phyloP scores from a whole-genome alignment of 2,888 invertebrate genomes.

The Drosophila mettleri region DNA sequence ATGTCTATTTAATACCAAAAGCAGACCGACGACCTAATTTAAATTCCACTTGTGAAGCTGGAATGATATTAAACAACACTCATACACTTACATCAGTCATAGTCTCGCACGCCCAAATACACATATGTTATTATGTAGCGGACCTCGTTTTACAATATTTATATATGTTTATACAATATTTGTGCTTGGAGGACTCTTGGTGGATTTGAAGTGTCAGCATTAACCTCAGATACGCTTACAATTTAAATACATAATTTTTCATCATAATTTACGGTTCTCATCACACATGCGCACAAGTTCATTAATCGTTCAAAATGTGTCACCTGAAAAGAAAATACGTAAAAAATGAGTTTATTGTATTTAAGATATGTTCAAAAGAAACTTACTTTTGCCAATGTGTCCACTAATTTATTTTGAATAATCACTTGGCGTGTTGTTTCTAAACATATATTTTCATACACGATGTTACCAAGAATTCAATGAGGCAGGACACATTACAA shows the following conservation, averaged over 20 bases:
- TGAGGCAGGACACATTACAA: constrained; percentile 34
- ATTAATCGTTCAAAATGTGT: constrained; percentile 39
- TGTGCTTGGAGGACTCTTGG: constrained; percentile 60
- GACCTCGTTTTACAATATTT: constrained; percentile 36
- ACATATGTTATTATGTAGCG: constrained; percentile 12
- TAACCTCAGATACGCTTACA: constrained; percentile 38
- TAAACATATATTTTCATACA: constrained; percentile 17
- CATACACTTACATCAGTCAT: constrained; percentile 51
- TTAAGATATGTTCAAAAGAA: not conserved
- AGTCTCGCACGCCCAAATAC: constrained; percentile 31
- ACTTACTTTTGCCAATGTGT: constrained; percentile 71
- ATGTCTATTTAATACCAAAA: constrained; percentile 13
- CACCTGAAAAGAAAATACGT: constrained; percentile 25
- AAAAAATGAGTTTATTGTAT: not conserved
- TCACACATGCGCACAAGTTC: constrained; percentile 43
- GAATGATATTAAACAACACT: constrained; percentile 58
- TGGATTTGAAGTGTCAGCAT: constrained; percentile 5
- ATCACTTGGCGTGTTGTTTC: constrained; percentile 38
- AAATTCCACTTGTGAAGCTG: constrained; percentile 28
- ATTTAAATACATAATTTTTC: constrained; percentile 34
- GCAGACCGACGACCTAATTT: constrained; percentile 36
- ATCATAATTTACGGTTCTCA: constrained; percentile 45
- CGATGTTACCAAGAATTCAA: constrained; percentile 38
- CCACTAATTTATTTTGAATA: constrained; percentile 49
- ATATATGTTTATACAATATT: constrained; percentile 52